phyloP scores from a whole-genome alignment of 2,797 vertebrate species.

The Rachycentron canadum region DNA sequence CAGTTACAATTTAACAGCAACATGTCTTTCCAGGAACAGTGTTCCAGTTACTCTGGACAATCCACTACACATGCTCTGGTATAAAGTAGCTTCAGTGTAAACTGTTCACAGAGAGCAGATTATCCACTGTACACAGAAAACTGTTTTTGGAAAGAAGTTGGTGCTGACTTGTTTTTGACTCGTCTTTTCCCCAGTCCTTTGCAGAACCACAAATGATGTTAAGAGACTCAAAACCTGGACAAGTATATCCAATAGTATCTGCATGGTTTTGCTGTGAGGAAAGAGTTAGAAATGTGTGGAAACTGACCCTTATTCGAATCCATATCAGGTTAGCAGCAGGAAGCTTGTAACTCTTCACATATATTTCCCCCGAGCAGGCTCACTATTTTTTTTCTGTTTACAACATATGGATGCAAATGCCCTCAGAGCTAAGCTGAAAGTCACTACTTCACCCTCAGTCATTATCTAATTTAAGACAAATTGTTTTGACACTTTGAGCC shows the following conservation, averaged over 20 bases:
- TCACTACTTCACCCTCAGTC: background rate
- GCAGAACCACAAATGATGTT: background rate
- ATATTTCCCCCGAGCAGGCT: background rate
- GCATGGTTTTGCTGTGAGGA: too few species aligned
- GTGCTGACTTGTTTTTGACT: background rate
- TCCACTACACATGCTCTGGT: background rate
- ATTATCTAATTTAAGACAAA: background rate
- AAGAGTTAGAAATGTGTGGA: background rate
- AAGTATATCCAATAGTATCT: background rate
- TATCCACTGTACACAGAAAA: background rate
- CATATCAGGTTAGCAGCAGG: background rate
- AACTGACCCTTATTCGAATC: background rate
- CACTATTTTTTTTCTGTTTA: background rate
- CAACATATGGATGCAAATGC: background rate
- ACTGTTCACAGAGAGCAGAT: background rate
- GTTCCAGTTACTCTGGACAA: background rate
- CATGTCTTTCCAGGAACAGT: background rate
- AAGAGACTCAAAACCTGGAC: background rate
- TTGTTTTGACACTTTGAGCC: background rate
- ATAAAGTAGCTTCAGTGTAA: conserved; percentile 1
- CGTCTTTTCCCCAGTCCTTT: background rate
- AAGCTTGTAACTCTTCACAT: too few species aligned
- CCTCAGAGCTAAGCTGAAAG: background rate
- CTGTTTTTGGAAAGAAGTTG: background rate
- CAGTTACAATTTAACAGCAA: background rate